Percentiles rank a stretch among this genome's conserved stretches.
These are phyloP conservation scores for Drosophila truncata DNA, from an alignment of 1,140 invertebrate genomes.

Conservation along the genomic window DNA sequence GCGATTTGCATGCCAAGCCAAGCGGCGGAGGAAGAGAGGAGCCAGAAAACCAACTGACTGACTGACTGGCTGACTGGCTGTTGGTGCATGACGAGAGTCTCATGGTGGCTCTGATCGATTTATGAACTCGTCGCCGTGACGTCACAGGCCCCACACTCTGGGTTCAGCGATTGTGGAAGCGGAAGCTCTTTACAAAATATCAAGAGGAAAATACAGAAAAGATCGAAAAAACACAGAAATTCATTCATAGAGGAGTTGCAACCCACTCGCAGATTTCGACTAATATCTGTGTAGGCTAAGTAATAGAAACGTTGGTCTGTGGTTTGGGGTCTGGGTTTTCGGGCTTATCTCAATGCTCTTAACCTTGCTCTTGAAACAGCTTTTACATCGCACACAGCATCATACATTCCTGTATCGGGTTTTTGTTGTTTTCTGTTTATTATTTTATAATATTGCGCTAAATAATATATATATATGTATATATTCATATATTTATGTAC, in stretches of 20 bases:
- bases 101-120: slow-evolving; percentile 75
- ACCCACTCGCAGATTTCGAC: slow-evolving; percentile 62
- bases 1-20: slow-evolving; percentile 78
- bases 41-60: slow-evolving; percentile 6
- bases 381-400: slow-evolving; percentile 26
- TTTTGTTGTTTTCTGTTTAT: slow-evolving; percentile 22
- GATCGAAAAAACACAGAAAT: slow-evolving; percentile 38
- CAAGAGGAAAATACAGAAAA: slow-evolving; percentile 39
- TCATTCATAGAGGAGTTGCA: slow-evolving; percentile 56
- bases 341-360: slow-evolving; percentile 57
- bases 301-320: slow-evolving; percentile 21
- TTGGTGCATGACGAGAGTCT: slow-evolving; percentile 70
- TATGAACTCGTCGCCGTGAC: slow-evolving; percentile 77
- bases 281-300: slow-evolving; percentile 37
- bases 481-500: slow-evolving; percentile 52
- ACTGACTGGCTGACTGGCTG: slow-evolving; percentile 39
- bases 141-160: slow-evolving; percentile 66
- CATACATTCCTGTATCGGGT: slow-evolving; percentile 11
- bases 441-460: slow-evolving; percentile 76
- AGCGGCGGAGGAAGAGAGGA: slow-evolving; percentile 2
- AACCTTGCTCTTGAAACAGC: slow-evolving; percentile 77
- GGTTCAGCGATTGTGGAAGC: slow-evolving; percentile 51
- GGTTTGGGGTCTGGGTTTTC: background rate
- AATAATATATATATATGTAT: slow-evolving; percentile 71
- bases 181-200: slow-evolving; percentile 71